Percentiles rank a stretch among this genome's conserved stretches.
Evolutionary conservation across 2,888 invertebrate genomes (phyloP).

Genomic region (Drosophila flavopinicola): DNA sequence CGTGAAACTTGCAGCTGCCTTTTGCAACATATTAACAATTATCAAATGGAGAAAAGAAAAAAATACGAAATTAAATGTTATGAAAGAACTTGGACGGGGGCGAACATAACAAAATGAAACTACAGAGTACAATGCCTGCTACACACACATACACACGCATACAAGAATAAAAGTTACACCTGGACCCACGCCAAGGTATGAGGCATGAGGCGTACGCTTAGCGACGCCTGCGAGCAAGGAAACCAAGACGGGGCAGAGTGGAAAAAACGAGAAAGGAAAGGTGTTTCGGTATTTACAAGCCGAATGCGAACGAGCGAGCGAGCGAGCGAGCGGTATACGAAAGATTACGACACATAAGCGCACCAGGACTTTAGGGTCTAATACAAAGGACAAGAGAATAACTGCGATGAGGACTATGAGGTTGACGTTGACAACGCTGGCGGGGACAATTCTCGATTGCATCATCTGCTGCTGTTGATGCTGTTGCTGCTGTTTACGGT

Average conservation of each 20-base stretch:
- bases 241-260: conserved; percentile 1
- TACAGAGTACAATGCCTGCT: conserved; percentile 36
- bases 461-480: conserved; percentile 41
- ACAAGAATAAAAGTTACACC: conserved; percentile 69
- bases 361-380: conserved; percentile 37
- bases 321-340: conserved; percentile 25
- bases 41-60: conserved; percentile 27
- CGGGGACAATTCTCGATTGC: conserved; percentile 42
- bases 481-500: background rate
- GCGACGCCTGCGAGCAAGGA: conserved; percentile 27
- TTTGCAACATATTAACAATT: conserved; percentile 52
- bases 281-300: conserved; percentile 69
- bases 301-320: conserved; percentile 18
- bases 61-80: conserved; percentile 62
- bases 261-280: conserved; percentile 47
- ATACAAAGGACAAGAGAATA: conserved; percentile 32
- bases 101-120: conserved; percentile 38
- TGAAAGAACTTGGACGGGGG: conserved; percentile 50
- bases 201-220: conserved; percentile 33
- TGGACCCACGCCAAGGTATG: conserved; percentile 68
- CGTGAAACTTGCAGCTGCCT: conserved; percentile 38
- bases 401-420: conserved; percentile 19
- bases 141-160: background rate
- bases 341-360: conserved; percentile 52
- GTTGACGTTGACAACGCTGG: conserved; percentile 30